A percentile compares a stretch with the other conserved stretches of the same genome.
Evolutionary conservation across 2,113 vertebrate genomes (phyloP).

Genomic region (Rhipidura dahli): DNA sequence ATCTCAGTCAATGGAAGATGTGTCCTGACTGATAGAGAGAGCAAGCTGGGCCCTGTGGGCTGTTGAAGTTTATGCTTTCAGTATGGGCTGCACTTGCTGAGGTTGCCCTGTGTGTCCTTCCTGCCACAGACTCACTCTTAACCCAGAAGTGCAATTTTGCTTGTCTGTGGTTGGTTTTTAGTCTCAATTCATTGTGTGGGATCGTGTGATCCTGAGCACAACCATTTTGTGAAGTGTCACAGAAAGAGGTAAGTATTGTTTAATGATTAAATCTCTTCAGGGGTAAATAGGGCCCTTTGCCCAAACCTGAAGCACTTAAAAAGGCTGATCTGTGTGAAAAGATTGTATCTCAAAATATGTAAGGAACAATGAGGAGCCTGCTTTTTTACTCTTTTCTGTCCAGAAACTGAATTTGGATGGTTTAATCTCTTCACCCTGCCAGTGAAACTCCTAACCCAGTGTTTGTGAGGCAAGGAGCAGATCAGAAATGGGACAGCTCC

Average conservation of each 20-base stretch:
- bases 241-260: not conserved
- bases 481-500: not conserved
- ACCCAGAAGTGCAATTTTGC: not conserved
- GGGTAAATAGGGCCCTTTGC: not conserved
- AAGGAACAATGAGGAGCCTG: not conserved
- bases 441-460: not conserved
- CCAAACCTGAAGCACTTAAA: not conserved
- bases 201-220: not conserved
- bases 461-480: not conserved
- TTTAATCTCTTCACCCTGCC: not conserved
- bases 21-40: not conserved
- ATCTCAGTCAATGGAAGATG: not conserved
- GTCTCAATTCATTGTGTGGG: not conserved
- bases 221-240: not conserved
- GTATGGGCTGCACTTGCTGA: rapidly evolving
- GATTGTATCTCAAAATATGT: not conserved
- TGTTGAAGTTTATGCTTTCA: not conserved
- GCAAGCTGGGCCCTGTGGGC: not conserved
- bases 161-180: not conserved
- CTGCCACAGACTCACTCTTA: not conserved
- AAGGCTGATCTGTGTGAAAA: not conserved
- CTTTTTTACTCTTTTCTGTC: not conserved
- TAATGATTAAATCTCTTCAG: not conserved
- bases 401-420: not conserved
- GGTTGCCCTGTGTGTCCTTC: not conserved